Evolutionary conservation across 2,113 vertebrate genomes (phyloP), one percentile per base, ranked within the genome.

Genomic region (Fregetta grallaria): DNA sequence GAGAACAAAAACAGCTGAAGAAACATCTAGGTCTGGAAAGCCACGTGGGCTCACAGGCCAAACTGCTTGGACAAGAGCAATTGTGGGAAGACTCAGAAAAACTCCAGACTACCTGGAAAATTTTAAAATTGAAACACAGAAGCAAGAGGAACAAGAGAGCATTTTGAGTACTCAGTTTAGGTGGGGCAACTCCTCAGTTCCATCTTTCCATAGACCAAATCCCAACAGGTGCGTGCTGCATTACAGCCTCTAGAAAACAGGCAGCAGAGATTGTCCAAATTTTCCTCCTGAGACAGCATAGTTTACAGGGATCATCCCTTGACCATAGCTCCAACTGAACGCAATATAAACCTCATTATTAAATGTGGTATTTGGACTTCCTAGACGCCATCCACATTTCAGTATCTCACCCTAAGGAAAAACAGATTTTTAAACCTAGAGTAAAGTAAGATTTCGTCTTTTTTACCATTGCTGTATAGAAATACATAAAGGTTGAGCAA

Each of bases 201-300:
- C 14, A 4, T 32, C 14, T 55, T 50, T 76, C 13, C 7, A 29
- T 30, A n/a, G 12, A 63, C 4, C 7, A 52, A 7, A 45, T 15
- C 14, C 10, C 0, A 10, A 75, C 44, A 63, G 7, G 4, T 0
- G 1, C 82, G 3, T 20, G 18, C 21, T 67, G 3, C 8, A 58
- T 30, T 66, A 67, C 6, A 58, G 6, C 4, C n/a, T 42, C 32
- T 36, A 12, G n/a, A 62, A 84, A 87, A 61, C 8, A 53, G 11
- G 23, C 34, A 90, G 47, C 13, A 45, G 45, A 61, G 2, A 38
- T 30, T 0, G 9, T 23, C 22, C 27, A 40, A 34, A 49, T 68
- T 26, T 68, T 84, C 22, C 13, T 91, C 34, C 22, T 7, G 7
- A 82, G 11, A 11, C 9, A 42, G 3, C 11, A 29, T 11, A 26